These are phyloP conservation scores for Monomorium pharaonis DNA, from an alignment of 1,140 invertebrate genomes.

Conservation along the genomic window DNA sequence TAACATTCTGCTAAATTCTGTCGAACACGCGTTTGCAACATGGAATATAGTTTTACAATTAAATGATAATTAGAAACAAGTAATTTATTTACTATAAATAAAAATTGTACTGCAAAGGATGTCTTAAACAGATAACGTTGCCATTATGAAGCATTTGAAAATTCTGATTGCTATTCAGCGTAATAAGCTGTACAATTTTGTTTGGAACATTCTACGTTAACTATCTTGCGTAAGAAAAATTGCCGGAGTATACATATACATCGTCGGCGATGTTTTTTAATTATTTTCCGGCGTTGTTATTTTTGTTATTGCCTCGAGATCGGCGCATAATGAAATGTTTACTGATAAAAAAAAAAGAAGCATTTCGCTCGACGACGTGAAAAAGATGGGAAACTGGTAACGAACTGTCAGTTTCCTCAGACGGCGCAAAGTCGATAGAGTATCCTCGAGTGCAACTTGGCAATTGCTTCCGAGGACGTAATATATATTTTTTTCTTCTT, in stretches of 20 bases:
- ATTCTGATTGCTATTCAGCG: background rate
- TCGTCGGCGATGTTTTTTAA: too few relatives aligned
- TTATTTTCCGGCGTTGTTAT: background rate
- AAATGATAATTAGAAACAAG: background rate
- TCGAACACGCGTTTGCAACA: background rate
- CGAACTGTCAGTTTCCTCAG: background rate
- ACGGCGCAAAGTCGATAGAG: constrained; percentile 36
- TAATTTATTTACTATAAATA: background rate
- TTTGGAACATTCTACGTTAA: background rate
- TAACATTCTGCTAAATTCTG: too few relatives aligned
- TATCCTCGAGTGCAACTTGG: constrained; percentile 43
- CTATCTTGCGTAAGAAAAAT: background rate
- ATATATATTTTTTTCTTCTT: constrained; percentile 4
- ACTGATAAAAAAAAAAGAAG: background rate
- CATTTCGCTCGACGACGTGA: background rate
- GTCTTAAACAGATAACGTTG: background rate
- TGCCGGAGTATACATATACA: background rate
- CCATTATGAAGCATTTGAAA: background rate
- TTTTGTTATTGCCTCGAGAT: background rate
- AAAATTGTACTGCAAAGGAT: background rate
- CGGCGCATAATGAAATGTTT: background rate
- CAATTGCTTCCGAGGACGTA: constrained; percentile 51
- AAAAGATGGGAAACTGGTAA: constrained; percentile 19
- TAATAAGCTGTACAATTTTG: background rate
- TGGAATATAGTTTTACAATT: background rate